Percentiles rank a stretch among this genome's conserved stretches.
Conservation (phyloP, 2,113 vertebrate species). For the Hystrix brachyura region DNA sequence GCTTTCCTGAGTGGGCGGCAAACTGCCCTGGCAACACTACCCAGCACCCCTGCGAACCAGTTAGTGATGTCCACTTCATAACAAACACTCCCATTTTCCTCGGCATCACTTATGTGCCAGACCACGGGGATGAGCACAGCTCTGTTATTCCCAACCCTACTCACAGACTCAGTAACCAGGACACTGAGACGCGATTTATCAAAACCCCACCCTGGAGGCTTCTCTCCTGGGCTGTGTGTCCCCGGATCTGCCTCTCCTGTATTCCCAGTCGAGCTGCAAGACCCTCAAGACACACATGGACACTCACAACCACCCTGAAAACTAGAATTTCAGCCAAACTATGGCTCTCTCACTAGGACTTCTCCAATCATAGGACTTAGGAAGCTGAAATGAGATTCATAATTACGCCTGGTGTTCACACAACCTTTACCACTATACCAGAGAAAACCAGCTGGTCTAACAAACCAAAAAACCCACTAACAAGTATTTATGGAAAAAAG, state of each 20-base stretch:
- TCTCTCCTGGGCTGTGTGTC: not conserved
- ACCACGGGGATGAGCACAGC: not conserved
- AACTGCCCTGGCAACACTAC: not conserved
- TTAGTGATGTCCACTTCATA: not conserved
- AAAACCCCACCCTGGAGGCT: not conserved
- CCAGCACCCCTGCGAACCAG: not conserved
- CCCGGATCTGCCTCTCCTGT: not conserved
- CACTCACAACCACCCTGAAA: not conserved
- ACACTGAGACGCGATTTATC: not conserved
- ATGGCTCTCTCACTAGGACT: not conserved
- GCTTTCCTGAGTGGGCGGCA: not conserved
- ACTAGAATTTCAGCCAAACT: not conserved
- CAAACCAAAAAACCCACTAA: not conserved
- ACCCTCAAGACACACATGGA: not conserved
- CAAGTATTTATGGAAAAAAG: not conserved
- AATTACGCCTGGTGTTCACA: not conserved
- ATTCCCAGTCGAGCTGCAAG: not conserved
- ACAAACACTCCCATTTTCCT: not conserved
- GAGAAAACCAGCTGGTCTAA: not conserved
- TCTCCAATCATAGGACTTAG: constrained; percentile 10
- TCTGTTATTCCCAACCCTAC: not conserved
- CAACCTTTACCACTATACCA: not conserved
- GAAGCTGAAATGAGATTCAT: constrained; percentile 1
- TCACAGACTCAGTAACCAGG: no score
- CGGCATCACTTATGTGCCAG: not conserved